Base-by-base conservation (phyloP, 30 jellyfish, hydroid and myxozoan genomes). In the Aurelia coerulea region DNA sequence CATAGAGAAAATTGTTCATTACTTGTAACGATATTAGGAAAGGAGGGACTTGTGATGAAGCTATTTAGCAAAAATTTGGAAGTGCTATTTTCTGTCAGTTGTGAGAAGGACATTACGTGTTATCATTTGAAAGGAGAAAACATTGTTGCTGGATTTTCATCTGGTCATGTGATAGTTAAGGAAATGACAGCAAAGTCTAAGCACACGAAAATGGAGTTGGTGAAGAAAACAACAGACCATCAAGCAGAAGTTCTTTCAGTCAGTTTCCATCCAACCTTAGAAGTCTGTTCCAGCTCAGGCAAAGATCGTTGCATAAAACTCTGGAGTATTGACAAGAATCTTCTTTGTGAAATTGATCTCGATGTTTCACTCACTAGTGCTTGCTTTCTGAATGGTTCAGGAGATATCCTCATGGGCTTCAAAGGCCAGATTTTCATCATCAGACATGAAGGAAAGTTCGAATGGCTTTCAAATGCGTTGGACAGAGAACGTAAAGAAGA, bases 321-420 rank as follows among this genome's bases (percentile, higher is more conserved):
- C 32, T 88, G 96, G 96, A 79, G 86, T 62, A 18, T 75, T 12
- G 96, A 78, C 53, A 88, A 78, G 52, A 31, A 46, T 16, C 89
- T 88, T 51, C 81, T 88, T 17, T 78, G 96, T 63, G 96, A 88
- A 33, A 70, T 88, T 66, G 46, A 51, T 2, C 79, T 88, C 17
- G 90, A 79, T n/a, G 34, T 32, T 29, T 58, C 91, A 2, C 81
- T 88, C 15, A 77, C 91, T 5, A 35, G 81, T n/a, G 96, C 86
- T 37, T 88, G 91, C 37, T 88, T 88, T 72, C 72, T 88, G 52
- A 88, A 88, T 23, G 59, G 88, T 41, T 46, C 73, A 2, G 88
- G 91, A 11, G 91, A 79, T 65, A 88, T 88, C 2, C 34, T 88
- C n/a, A 66, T 78, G 59, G 96, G 96, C 14, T 81, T 77, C 62